Evolutionary conservation across 2,888 invertebrate species (phyloP), one percentile per base, ranked within the genome.

Genomic region (Macrosoma leucophasiata): DNA sequence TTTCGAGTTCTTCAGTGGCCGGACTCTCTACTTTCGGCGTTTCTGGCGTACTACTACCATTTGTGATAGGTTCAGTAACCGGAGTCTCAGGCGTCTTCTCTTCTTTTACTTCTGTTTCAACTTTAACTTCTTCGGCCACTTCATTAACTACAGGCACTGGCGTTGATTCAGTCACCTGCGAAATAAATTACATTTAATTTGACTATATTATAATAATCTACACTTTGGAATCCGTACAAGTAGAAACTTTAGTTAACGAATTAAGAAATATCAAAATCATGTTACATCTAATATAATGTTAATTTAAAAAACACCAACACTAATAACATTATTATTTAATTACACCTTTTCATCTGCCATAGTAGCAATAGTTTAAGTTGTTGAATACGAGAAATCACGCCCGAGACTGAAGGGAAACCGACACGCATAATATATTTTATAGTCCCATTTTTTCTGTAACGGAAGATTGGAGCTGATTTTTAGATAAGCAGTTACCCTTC

Each of bases 31-130:
- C 65, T 49, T 72, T 69, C 10, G 74, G 71, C 17, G 75, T 63
- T 41, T 78, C 79, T 4, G 86, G 75, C 21, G 78, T 72, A 49
- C 66, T 72, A 54, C 71, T 78, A 44, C 84, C 85, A 43, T 84
- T 82, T 33, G 81, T 76, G 29, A 85, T 66, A 13, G 78, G 77
- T 62, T 84, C 78, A 19, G 84, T 82, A 13, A 81, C 75, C 28
- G 87, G 86, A 4, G 86, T 84, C 41, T 84, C 84, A 2, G 82
- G 79, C 2, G 78, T 72, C 50, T 79, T 77, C 40, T 76, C 81
- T 14, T 78, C 76, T 44, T 73, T 72, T 24, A 44, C 46, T 50
- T 78, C 81, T 10, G 50, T 47, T 31, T 62, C 60, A 27, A 65
- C 46, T 52, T 69, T 73, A 6, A 48, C 62, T 54, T 74, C 72